Evolutionary conservation across 2,888 invertebrate genomes (phyloP).

Genomic region (Meteorus cinctellus): DNA sequence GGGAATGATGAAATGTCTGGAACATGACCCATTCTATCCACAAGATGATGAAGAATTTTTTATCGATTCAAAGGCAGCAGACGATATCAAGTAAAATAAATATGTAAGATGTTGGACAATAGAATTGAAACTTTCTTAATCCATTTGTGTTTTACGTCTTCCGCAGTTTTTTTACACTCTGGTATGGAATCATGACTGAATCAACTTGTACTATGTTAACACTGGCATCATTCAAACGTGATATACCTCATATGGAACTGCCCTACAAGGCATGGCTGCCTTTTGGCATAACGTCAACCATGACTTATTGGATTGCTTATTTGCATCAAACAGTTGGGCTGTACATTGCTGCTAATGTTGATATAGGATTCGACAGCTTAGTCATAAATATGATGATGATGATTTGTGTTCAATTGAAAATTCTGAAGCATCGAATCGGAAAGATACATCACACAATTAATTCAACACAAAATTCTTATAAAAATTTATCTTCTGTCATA

Average conservation of each 20-base stretch:
- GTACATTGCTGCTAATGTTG: constrained; percentile 38
- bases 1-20: background rate
- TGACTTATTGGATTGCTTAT: constrained; percentile 47
- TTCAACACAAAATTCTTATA: background rate
- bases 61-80: constrained; percentile 3
- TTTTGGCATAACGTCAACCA: constrained; percentile 42
- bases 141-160: background rate
- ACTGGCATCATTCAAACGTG: constrained; percentile 41
- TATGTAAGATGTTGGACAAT: background rate
- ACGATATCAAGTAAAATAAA: constrained; percentile 14
- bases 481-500: background rate
- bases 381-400: constrained; percentile 52
- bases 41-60: background rate
- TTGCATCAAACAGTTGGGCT: constrained; percentile 40
- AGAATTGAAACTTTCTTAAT: background rate
- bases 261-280: constrained; percentile 54
- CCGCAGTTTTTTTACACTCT: background rate
- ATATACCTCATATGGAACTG: constrained; percentile 43
- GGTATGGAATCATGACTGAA: constrained; percentile 7
- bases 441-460: constrained; percentile 1
- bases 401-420: constrained; percentile 50
- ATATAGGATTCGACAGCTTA: constrained; percentile 51
- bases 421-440: constrained; percentile 44
- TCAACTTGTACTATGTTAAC: constrained; percentile 37
- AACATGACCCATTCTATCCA: background rate